phyloP scores from a whole-genome alignment of 2,113 vertebrate genomes.

The Trinectes maculatus region DNA sequence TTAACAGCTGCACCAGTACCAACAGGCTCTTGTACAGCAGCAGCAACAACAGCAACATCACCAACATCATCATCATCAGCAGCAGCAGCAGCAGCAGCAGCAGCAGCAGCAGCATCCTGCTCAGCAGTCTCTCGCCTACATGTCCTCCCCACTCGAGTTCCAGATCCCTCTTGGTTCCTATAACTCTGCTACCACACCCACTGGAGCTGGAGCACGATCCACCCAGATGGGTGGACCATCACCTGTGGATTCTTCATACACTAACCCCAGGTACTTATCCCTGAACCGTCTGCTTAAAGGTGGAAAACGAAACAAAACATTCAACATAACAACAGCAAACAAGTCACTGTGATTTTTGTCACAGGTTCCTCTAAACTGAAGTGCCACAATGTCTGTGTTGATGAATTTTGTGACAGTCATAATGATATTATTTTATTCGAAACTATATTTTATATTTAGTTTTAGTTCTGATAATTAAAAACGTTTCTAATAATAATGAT shows the following conservation, averaged over 20 bases:
- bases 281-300: no score
- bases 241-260: conserved; percentile 78
- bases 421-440: no score
- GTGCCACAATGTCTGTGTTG: no score
- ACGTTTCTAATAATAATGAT: no score
- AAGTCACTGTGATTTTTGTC: no score
- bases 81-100: conserved; percentile 82
- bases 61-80: conserved; percentile 86
- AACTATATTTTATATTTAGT: no score
- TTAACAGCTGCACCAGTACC: conserved; percentile 91
- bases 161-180: conserved; percentile 85
- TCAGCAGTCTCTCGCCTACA: conserved; percentile 82
- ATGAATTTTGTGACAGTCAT: no score
- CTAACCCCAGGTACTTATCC: conserved; percentile 79
- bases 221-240: conserved; percentile 62
- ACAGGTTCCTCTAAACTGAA: background rate
- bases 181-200: conserved; percentile 61
- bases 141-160: conserved; percentile 89
- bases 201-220: conserved; percentile 22
- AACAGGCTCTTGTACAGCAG: conserved; percentile 90
- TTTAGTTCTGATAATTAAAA: no score
- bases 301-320: no score
- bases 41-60: conserved; percentile 79
- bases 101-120: conserved; percentile 85
- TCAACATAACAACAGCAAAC: no score